Evolutionary conservation across 2,113 vertebrate species (phyloP).

Genomic region (Ochotona princeps): DNA sequence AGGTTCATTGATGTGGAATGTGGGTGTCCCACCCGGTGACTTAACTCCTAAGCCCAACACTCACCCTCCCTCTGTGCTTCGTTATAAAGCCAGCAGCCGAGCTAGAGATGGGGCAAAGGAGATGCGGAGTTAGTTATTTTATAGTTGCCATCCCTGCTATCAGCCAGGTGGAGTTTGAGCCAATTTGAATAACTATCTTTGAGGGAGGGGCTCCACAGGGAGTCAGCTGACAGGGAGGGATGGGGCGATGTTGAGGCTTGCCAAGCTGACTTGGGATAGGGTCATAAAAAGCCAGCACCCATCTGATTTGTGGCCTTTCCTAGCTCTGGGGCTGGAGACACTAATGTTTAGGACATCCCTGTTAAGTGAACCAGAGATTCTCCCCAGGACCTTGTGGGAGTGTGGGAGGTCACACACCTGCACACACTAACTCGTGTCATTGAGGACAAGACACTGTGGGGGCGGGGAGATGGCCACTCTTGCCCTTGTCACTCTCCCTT

Average conservation of each 20-base stretch:
- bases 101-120: background rate
- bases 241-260: accelerated
- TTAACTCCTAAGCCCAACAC: too few species aligned
- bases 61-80: background rate
- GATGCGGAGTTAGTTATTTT: background rate
- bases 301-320: background rate
- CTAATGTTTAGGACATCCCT: background rate
- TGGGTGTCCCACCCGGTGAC: too few species aligned
- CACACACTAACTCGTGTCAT: constrained; percentile 42
- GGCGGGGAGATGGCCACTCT: background rate
- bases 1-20: too few species aligned
- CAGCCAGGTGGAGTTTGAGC: background rate
- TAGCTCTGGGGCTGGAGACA: background rate
- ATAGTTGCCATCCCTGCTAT: background rate
- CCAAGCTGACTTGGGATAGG: background rate
- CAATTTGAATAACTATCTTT: background rate
- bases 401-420: constrained; percentile 49
- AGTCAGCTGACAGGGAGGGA: background rate
- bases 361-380: background rate
- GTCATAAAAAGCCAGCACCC: accelerated
- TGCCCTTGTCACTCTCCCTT: background rate
- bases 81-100: background rate
- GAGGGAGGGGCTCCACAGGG: background rate
- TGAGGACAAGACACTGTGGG: background rate
- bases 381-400: background rate